Conservation (phyloP, 2,888 invertebrate genomes). For the Tetramorium bicarinatum region DNA sequence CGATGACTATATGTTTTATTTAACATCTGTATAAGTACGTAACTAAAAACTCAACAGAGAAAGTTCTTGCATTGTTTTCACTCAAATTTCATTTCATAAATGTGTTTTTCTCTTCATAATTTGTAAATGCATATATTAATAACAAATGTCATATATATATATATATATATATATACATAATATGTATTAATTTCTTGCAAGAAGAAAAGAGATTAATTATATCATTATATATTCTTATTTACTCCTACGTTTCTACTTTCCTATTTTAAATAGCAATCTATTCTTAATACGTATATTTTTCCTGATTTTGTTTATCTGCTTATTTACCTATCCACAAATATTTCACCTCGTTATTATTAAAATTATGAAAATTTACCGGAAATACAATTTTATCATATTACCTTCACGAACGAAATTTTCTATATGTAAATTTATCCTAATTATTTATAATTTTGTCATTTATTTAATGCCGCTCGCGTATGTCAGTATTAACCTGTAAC, state of each 20-base stretch:
- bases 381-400: background rate
- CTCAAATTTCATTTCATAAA: background rate
- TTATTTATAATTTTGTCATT: constrained; percentile 10
- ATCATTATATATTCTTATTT: background rate
- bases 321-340: background rate
- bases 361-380: background rate
- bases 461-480: background rate
- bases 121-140: background rate
- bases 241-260: background rate
- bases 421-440: background rate
- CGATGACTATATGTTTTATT: background rate
- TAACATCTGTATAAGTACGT: background rate
- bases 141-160: background rate
- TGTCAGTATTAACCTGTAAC: constrained; percentile 10
- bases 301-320: background rate
- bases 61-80: background rate
- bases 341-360: background rate
- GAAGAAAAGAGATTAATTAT: background rate
- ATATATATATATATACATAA: background rate
- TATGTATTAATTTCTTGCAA: background rate
- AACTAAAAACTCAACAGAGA: background rate
- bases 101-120: background rate
- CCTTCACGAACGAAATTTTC: background rate
- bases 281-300: background rate
- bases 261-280: background rate